Conservation (phyloP, 30 jellyfish, hydroid and myxozoan species). For the Aurelia aurita region DNA sequence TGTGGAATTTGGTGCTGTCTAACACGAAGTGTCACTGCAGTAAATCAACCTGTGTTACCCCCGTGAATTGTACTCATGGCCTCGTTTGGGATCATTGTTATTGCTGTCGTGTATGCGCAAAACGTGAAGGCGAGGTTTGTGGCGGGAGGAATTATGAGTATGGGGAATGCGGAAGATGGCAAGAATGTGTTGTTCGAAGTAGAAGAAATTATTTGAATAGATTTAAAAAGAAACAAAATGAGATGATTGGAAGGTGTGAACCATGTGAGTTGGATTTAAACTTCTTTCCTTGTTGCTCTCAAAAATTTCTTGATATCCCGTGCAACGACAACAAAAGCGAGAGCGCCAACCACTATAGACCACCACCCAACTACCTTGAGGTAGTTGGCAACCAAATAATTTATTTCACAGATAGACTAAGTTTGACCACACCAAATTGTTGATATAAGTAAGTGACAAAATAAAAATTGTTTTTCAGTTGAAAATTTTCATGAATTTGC, state of each 20-base stretch:
- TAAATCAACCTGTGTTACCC: slow-evolving; percentile 25
- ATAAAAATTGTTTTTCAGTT: too few relatives aligned
- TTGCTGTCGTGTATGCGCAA: slow-evolving; percentile 85
- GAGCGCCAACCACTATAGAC: too few relatives aligned
- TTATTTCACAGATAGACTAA: too few relatives aligned
- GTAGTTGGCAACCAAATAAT: too few relatives aligned
- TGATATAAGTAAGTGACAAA: too few relatives aligned
- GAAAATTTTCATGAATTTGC: too few relatives aligned
- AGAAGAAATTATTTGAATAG: slow-evolving; percentile 55
- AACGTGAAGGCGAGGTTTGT: slow-evolving; percentile 85
- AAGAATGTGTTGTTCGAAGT: slow-evolving; percentile 78
- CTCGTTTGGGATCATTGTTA: slow-evolving; percentile 76
- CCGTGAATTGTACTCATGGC: slow-evolving; percentile 63
- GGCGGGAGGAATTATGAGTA: slow-evolving; percentile 74
- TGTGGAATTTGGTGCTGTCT: slow-evolving; percentile 3
- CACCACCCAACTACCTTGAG: too few relatives aligned
- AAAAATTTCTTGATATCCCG: too few relatives aligned
- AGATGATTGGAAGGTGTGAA: slow-evolving; percentile 83
- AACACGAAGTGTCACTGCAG: slow-evolving; percentile 38
- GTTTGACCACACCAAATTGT: too few relatives aligned
- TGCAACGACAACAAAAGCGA: too few relatives aligned
- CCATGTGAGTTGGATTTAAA: slow-evolving; percentile 59
- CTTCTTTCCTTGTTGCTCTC: neutral
- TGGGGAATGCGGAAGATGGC: slow-evolving; percentile 80
- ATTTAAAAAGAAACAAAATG: slow-evolving; percentile 18